Base-by-base conservation (phyloP, 2,888 invertebrate genomes). In the Endotricha flammealis region DNA sequence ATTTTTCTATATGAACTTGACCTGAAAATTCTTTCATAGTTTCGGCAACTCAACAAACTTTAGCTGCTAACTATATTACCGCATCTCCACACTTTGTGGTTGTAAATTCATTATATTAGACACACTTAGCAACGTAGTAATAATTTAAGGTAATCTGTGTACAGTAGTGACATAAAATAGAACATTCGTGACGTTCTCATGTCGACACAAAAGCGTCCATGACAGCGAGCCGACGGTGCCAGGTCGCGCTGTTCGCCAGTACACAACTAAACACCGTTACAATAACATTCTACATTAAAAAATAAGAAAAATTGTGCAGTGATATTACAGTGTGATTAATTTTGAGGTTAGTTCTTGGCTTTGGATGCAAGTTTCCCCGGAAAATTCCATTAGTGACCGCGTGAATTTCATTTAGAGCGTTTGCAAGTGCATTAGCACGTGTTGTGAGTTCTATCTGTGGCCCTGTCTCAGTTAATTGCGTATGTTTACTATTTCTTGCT, bases 271-370 rank as follows among this genome's bases (percentile, higher is more conserved):
- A 68, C 78, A 70, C 58, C 64, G 64, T 44, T 56, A 69, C 67
- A 75, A 76, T 64, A 74, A 72, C 71, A 70, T 65, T 59, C 57
- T 43, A 46, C 38, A 45, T 30, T n/a, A n/a, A n/a, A n/a, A n/a
- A n/a, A n/a, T n/a, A n/a, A n/a, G 42, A 46, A 50, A 47, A 41
- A 47, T 41, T 48, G 50, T 50, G 42, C 33, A 46, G 41, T 32
- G 35, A 29, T 20, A 20, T 4, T n/a, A n/a, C n/a, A 28, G 20
- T 28, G 34, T 28, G 20, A 22, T 29, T 29, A 13, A 28, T 35
- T 40, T 49, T 29, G 38, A 53, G 50, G 46, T 54, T 52, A 44
- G 50, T 47, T 48, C 52, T 43, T 45, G 39, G 39, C 38, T 46
- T 39, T 44, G 13, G 38, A 39, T 35, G 53, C 43, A 48, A 51